Base-by-base conservation (phyloP, 2,113 vertebrate species). In the Channa argus region DNA sequence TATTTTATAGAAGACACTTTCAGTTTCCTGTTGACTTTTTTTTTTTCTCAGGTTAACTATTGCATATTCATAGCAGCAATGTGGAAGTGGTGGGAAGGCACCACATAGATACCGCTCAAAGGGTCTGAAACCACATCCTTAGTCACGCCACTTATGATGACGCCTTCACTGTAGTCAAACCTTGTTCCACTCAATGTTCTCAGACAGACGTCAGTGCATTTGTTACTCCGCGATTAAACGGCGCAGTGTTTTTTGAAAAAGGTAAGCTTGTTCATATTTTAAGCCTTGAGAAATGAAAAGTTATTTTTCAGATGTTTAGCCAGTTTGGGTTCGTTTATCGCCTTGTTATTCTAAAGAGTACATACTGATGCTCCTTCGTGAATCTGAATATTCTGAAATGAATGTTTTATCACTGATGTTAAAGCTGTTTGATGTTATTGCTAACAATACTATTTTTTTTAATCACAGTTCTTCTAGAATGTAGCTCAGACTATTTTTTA, bases 91-190 rank as follows among this genome's bases (percentile, higher is more conserved):
- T 80, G 66, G 79, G 81, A 63, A 55, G 63, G 56, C 34, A 77
- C 74, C 74, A n/a, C 69, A 55, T 36, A 64, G 14, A 44, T 60
- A 6, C n/a, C 0, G 5, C 50, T 24, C 52, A 69, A 5, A 65
- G 33, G 58, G 62, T 65, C 13, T 65, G 58, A 84, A 81, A 85
- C 89, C 89, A 91, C 89, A 80, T 91, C 89, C 89, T 89, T 39
- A 68, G 69, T 77, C 76, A 81, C 59, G 0, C 51, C 37, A 7
- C 53, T 51, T 37, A 69, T 13, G 62, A 41, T 62, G 87, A 79
- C 69, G 73, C 50, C 14, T 36, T 36, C 3, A 2, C 15, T 47
- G 13, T 38, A 24, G 56, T 41, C 6, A 7, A 6, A 34, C 24
- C 8, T 24, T 77, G 71, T 85, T 89, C 85, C 83, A 58, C 52